Evolutionary conservation across 2,888 invertebrate genomes (phyloP).

Genomic region (Microctonus aethiopoides): DNA sequence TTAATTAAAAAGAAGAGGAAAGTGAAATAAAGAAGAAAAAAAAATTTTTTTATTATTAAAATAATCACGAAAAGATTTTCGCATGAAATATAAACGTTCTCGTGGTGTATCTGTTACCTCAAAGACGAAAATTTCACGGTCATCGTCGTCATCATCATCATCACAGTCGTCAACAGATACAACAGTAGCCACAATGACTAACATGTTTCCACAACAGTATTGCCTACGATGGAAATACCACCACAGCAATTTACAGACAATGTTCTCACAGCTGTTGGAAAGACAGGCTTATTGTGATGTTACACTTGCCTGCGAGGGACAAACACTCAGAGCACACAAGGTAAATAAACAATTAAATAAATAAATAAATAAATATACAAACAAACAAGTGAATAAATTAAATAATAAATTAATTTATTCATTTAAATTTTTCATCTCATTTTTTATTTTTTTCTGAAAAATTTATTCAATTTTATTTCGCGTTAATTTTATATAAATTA

Average conservation of each 20-base stretch:
- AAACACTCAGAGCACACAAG: slow-evolving; percentile 80
- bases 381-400: too few species aligned
- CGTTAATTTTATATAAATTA: too few species aligned
- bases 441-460: too few species aligned
- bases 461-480: too few species aligned
- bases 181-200: slow-evolving; percentile 48
- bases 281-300: slow-evolving; percentile 91
- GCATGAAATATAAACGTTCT: slow-evolving; percentile 7
- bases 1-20: neutral
- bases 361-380: too few species aligned
- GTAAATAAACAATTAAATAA: too few species aligned
- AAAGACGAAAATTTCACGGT: neutral
- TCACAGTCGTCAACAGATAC: slow-evolving; percentile 19
- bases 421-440: too few species aligned
- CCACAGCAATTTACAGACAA: slow-evolving; percentile 88
- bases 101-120: neutral
- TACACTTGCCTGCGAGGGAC: slow-evolving; percentile 88
- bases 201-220: slow-evolving; percentile 89
- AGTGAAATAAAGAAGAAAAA: too few species aligned
- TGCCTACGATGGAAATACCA: slow-evolving; percentile 94
- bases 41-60: too few species aligned
- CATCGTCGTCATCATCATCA: slow-evolving; percentile 29
- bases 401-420: too few species aligned
- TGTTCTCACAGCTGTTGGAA: slow-evolving; percentile 88
- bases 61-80: neutral